Percentiles rank a stretch among this genome's conserved stretches.
Evolutionary conservation across 92 coral and sea anemone genomes (phyloP).

Genomic region (Zoanthus sansibaricus): DNA sequence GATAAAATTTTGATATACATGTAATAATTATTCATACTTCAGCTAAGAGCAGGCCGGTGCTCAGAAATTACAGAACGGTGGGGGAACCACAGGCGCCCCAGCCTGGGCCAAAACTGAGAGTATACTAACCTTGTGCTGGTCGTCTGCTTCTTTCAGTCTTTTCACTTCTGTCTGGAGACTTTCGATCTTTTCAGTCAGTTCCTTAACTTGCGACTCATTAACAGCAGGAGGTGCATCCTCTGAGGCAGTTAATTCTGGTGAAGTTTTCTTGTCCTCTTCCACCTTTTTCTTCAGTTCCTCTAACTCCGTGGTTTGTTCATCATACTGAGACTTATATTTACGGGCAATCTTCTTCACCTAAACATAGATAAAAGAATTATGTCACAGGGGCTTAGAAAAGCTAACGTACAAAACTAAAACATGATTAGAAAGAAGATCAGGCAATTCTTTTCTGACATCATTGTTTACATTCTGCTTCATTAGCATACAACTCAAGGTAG

Average conservation of each 20-base stretch:
- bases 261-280: slow-evolving; percentile 45
- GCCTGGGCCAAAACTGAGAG: too few relatives aligned
- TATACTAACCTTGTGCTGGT: slow-evolving; percentile 76
- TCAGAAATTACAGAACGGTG: too few relatives aligned
- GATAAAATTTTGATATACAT: too few relatives aligned
- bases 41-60: too few relatives aligned
- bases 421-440: too few relatives aligned
- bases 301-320: slow-evolving; percentile 74
- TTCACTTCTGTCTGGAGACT: slow-evolving; percentile 77
- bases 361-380: neutral
- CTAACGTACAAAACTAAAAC: too few relatives aligned
- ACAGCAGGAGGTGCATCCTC: slow-evolving; percentile 55
- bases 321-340: slow-evolving; percentile 90
- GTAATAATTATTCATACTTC: too few relatives aligned
- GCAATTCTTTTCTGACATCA: too few relatives aligned
- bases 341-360: slow-evolving; percentile 96
- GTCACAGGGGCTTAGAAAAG: too few relatives aligned
- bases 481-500: too few relatives aligned
- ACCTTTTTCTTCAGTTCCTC: slow-evolving; percentile 75
- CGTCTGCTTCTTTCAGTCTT: slow-evolving; percentile 71
- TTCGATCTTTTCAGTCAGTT: slow-evolving; percentile 74
- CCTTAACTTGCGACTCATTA: slow-evolving; percentile 75
- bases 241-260: slow-evolving; percentile 42
- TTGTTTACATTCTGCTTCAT: too few relatives aligned
- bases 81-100: too few relatives aligned